phyloP scores from a whole-genome alignment of 2,113 vertebrate genomes.

The Marcusenius ussheri region DNA sequence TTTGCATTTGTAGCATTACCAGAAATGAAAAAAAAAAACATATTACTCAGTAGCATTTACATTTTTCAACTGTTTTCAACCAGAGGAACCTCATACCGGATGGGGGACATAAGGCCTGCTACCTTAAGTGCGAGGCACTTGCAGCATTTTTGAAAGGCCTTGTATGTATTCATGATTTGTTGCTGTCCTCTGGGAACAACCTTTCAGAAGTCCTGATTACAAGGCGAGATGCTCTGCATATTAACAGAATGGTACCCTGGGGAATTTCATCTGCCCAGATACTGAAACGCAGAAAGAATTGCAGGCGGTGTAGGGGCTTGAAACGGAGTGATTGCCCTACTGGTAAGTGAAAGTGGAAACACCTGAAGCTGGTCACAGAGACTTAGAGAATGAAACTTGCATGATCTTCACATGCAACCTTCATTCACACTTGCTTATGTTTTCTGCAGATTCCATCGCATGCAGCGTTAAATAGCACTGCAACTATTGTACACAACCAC shows the following conservation, averaged over 20 bases:
- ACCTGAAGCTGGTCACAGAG: conserved; percentile 33
- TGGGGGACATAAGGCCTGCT: conserved; percentile 41
- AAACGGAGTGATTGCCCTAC: neutral
- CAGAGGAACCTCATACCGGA: conserved; percentile 37
- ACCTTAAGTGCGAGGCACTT: conserved; percentile 39
- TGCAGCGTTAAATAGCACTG: neutral
- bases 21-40: conserved; percentile 31
- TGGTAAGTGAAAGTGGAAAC: conserved; percentile 21
- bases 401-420: conserved; percentile 18
- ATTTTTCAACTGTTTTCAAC: conserved; percentile 44
- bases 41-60: conserved; percentile 33
- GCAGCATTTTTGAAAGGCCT: conserved; percentile 34
- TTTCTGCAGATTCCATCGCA: neutral
- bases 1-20: conserved; percentile 3
- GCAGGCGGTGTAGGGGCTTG: neutral
- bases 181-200: conserved; percentile 56
- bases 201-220: conserved; percentile 70
- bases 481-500: neutral
- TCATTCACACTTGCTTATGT: conserved; percentile 28
- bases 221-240: conserved; percentile 58
- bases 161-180: conserved; percentile 63
- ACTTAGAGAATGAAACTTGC: conserved; percentile 26
- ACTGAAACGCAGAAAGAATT: conserved; percentile 37
- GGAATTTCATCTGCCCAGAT: conserved; percentile 41
- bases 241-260: conserved; percentile 57